A percentile compares a stretch with the other conserved stretches of the same genome.
phyloP scores from a whole-genome alignment of 2,113 vertebrate species.

The Nansenia antarctica region DNA sequence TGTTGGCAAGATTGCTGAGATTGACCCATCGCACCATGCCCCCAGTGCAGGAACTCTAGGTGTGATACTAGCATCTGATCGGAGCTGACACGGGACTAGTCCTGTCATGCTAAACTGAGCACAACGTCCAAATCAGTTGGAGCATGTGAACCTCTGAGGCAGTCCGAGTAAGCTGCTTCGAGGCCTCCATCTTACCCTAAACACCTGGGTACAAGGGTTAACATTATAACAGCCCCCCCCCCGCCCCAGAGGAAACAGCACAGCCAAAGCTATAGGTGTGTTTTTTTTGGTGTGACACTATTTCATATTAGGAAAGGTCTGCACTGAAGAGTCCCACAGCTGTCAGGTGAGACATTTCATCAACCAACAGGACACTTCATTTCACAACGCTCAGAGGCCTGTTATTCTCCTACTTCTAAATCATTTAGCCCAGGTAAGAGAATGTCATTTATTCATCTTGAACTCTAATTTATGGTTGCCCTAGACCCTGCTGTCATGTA shows the following conservation, averaged over 20 bases:
- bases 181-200: conserved; percentile 22
- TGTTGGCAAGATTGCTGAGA: neutral
- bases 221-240: conserved; percentile 19
- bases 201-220: conserved; percentile 22
- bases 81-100: conserved; percentile 5
- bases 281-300: too few species aligned
- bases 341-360: conserved; percentile 46
- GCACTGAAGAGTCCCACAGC: conserved; percentile 20
- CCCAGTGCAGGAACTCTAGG: neutral
- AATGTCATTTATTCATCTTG: conserved; percentile 57
- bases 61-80: neutral
- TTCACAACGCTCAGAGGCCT: conserved; percentile 54
- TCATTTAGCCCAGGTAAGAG: conserved; percentile 49
- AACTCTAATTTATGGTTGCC: conserved; percentile 56
- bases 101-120: neutral
- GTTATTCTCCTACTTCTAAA: conserved; percentile 50
- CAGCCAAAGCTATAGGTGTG: conserved; percentile 16
- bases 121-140: neutral
- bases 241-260: conserved; percentile 17
- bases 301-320: conserved; percentile 19
- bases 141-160: conserved; percentile 7
- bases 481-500: conserved; percentile 39
- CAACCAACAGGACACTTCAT: conserved; percentile 44
- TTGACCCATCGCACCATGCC: neutral
- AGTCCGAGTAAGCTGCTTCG: neutral